A percentile compares a stretch with the other conserved stretches of the same genome.
phyloP scores from a whole-genome alignment of 2,113 vertebrate genomes.

The Melanostigma gelatinosum region DNA sequence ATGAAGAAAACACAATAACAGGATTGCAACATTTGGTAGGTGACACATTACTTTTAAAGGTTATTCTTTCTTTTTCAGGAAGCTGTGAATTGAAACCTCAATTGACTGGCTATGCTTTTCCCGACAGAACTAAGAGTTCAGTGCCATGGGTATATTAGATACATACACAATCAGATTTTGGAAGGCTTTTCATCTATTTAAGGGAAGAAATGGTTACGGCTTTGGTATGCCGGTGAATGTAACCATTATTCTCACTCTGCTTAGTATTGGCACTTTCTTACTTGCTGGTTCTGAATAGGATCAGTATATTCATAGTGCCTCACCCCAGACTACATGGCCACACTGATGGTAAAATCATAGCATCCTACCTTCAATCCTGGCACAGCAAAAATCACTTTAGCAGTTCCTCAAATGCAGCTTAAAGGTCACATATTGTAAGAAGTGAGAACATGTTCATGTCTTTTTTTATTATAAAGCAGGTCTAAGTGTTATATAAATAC shows the following conservation, averaged over 20 bases:
- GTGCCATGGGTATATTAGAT: neutral
- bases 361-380: neutral
- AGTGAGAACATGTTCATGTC: neutral
- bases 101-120: conserved; percentile 7
- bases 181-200: neutral
- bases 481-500: too few relatives aligned
- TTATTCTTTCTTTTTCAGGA: conserved; percentile 37
- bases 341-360: neutral
- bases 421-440: neutral
- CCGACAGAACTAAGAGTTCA: neutral
- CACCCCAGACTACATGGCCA: neutral
- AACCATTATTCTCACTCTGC: neutral
- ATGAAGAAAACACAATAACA: conserved; percentile 51
- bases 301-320: neutral
- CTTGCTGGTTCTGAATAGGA: neutral
- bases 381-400: neutral
- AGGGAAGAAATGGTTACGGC: neutral
- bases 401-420: neutral
- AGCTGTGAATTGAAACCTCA: conserved; percentile 48
- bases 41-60: conserved; percentile 32
- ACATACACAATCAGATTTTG: conserved; percentile 1
- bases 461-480: neutral
- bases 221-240: neutral
- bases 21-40: conserved; percentile 23
- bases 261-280: neutral